These are phyloP conservation scores for Ellobium chinense DNA, from an alignment of 2,888 invertebrate species.

Conservation along the genomic window DNA sequence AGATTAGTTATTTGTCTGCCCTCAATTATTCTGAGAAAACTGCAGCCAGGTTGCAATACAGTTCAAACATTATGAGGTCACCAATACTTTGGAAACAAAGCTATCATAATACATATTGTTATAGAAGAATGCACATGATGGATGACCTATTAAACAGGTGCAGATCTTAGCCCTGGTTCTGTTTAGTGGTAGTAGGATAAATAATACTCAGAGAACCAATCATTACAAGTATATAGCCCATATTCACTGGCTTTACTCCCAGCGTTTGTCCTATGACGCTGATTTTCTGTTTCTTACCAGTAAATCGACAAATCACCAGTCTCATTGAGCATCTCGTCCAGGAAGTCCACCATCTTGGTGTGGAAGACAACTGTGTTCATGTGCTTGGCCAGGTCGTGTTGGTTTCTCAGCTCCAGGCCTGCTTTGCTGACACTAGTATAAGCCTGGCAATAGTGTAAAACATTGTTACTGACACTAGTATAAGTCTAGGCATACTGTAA, in stretches of 20 bases:
- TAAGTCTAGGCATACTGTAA: too few species aligned
- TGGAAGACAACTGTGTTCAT: constrained; percentile 98
- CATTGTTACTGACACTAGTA: too few species aligned
- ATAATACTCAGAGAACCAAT: not conserved
- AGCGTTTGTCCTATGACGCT: not conserved
- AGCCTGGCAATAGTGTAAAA: too few species aligned
- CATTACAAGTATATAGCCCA: not conserved
- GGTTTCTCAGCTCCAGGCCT: constrained; percentile 87
- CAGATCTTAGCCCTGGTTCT: too few species aligned
- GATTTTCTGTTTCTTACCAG: constrained; percentile 84
- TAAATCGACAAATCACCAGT: constrained; percentile 98
- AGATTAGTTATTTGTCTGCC: too few species aligned
- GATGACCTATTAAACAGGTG: too few species aligned
- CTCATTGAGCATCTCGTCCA: constrained; percentile 97
- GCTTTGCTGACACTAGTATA: constrained; percentile 90
- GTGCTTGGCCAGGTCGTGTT: constrained; percentile 91
- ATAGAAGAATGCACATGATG: too few species aligned
- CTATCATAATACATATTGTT: not conserved
- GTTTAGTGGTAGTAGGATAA: too few species aligned
- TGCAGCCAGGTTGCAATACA: not conserved
- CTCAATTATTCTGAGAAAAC: too few species aligned
- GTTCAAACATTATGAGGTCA: not conserved
- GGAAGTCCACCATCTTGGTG: constrained; percentile 97
- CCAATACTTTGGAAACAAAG: not conserved
- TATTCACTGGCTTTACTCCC: not conserved